Evolutionary conservation across 2,113 vertebrate genomes (phyloP), one percentile per base, ranked within the genome.

Genomic region (Dascyllus trimaculatus): DNA sequence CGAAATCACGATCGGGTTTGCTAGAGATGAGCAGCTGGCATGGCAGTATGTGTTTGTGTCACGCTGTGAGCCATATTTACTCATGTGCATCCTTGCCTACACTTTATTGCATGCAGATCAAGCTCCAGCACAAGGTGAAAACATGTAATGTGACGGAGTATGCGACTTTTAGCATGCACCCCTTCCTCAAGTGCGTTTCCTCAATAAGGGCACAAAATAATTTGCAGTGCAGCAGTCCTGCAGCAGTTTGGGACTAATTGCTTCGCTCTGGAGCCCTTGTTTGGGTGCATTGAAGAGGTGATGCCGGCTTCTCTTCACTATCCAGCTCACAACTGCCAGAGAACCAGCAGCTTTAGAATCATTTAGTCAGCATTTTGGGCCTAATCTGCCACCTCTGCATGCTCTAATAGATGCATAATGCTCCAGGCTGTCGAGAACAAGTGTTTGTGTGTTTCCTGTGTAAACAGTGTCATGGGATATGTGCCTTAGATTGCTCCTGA

Each of bases 31-130:
- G 52, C 89, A 92, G 91, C 88, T 87, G 82, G 90, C n/a, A 35
- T 83, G 71, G 57, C 84, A 74, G 87, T 92, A 78, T 88, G 85
- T 84, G 83, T 64, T 73, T 79, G 69, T 63, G 35, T 90, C 91
- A 75, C 15, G 67, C 89, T 84, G 88, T 15, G 85, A 69, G 66
- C 81, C 84, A 89, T 85, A 71, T 88, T 91, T 81, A 62, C 78
- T 75, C 75, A 57, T 76, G 70, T 66, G 62, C 73, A 81, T 48
- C 63, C 64, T 48, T 76, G 68, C 65, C 32, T 53, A 57, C 61
- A 17, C 59, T n/a, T 61, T 57, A 40, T 51, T 70, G 13, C 9
- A 15, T 49, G 62, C 18, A 45, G 18, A 74, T 63, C 4, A 21
- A 22, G 32, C 26, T 43, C 24, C 19, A 38, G 11, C 32, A 15